Conservation (phyloP, 2,113 vertebrate genomes). For the Actinemys pallida region DNA sequence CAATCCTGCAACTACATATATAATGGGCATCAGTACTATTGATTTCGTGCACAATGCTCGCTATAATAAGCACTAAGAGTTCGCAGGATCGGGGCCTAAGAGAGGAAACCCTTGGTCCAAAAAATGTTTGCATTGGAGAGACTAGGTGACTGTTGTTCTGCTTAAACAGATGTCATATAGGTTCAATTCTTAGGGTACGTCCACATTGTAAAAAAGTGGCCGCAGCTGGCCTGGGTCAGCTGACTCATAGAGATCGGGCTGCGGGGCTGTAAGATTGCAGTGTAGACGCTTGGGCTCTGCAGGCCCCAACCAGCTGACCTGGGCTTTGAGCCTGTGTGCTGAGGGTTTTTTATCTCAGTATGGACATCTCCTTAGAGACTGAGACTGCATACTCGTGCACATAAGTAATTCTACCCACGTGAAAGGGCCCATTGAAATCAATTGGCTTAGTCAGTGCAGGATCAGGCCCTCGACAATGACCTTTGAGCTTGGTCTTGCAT, state of each 20-base stretch:
- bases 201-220: neutral
- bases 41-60: neutral
- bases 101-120: neutral
- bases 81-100: neutral
- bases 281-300: neutral
- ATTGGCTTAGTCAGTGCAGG: neutral
- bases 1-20: neutral
- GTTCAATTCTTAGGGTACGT: neutral
- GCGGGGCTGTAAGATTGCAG: neutral
- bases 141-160: rapidly evolving
- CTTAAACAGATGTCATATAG: neutral
- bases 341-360: neutral
- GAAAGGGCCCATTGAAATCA: neutral
- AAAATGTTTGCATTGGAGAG: neutral
- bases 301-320: neutral
- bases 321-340: neutral
- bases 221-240: neutral
- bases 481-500: neutral
- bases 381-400: neutral
- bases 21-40: neutral
- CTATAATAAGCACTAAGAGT: neutral
- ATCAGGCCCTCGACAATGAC: neutral
- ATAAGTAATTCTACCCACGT: neutral
- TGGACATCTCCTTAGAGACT: neutral
- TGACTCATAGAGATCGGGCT: neutral